Evolutionary conservation across 2,888 invertebrate species (phyloP), one percentile per base, ranked within the genome.

Genomic region (Leptinotarsa tumamoca): DNA sequence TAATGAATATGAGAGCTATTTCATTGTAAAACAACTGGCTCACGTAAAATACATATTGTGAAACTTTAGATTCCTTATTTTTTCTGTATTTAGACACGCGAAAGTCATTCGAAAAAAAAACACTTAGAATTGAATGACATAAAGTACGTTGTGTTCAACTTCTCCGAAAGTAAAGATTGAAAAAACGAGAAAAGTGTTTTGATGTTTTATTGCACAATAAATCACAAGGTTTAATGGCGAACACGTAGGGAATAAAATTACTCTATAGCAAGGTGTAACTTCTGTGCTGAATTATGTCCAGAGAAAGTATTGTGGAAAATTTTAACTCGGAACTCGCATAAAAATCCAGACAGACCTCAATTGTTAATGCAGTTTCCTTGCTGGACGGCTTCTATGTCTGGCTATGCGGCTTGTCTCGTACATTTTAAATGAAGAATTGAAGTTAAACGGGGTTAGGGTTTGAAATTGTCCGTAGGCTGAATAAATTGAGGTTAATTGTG

Each of bases 331-430:
- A 58, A 23, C 23, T 23, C 14, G 15, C 1, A 58, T 43, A 58
- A 58, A 58, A 58, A 23, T 23, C 58, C 27, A 58, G 58, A 58
- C 58, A 15, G 56, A 58, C 23, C 23, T 58, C 58, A 27, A 58
- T 58, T 23, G 58, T 58, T 58, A 58, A 58, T 58, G 58, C 14
- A 58, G 58, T 23, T 14, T 23, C n/a, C 58, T 14, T 58, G 27
- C 21, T 23, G 4, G 27, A 58, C 14, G 21, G 4, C 14, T 15
- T 18, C 21, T 15, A 58, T 15, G 58, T 58, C 58, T 58, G 18
- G 18, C 18, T 7, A n/a, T 54, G 21, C 21, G 23, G 21, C 23
- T 21, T 3, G 14, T 58, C 18, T 21, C 58, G 21, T 21, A 58
- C 23, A 23, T 23, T 27, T 13, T 23, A 23, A 2, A 23, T 58